Conservation (phyloP, 1,140 invertebrate species). For the Melipona quadrifasciata region DNA sequence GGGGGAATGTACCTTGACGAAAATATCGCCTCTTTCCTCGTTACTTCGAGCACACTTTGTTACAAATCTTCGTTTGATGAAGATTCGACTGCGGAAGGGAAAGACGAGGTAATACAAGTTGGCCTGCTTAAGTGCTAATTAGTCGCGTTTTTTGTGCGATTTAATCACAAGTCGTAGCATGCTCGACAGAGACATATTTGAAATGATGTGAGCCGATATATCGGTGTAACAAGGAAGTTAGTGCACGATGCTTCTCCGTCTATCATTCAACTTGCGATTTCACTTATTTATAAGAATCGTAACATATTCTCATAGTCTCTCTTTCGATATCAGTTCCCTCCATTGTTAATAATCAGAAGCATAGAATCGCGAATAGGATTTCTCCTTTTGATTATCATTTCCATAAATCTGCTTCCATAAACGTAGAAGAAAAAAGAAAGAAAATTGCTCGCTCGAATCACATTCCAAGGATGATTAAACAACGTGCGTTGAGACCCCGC, state of each 20-base stretch:
- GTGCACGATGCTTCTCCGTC: not conserved
- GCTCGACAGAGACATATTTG: not conserved
- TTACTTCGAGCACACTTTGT: not conserved
- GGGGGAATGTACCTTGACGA: slow-evolving; percentile 38
- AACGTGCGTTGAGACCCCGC: not conserved
- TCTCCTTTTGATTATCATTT: not conserved
- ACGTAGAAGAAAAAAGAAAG: not conserved
- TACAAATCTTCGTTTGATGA: not conserved
- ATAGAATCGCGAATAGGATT: not conserved
- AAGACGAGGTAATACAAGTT: not conserved
- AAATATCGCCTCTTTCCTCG: not conserved
- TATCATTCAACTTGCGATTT: not conserved
- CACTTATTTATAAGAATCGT: slow-evolving; percentile 1
- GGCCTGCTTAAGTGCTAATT: slow-evolving; percentile 5
- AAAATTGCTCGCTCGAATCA: not conserved
- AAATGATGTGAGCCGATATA: not conserved
- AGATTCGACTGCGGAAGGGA: not conserved
- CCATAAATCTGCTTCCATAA: not conserved
- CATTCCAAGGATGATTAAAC: slow-evolving; percentile 9
- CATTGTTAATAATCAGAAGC: not conserved
- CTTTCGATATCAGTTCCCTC: not conserved
- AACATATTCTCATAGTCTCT: slow-evolving; percentile 4
- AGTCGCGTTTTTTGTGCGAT: not conserved
- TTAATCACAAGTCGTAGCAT: not conserved
- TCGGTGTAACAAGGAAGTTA: not conserved